These are phyloP conservation scores for Platanista minor DNA, from an alignment of 2,113 vertebrate species.

Conservation along the genomic window DNA sequence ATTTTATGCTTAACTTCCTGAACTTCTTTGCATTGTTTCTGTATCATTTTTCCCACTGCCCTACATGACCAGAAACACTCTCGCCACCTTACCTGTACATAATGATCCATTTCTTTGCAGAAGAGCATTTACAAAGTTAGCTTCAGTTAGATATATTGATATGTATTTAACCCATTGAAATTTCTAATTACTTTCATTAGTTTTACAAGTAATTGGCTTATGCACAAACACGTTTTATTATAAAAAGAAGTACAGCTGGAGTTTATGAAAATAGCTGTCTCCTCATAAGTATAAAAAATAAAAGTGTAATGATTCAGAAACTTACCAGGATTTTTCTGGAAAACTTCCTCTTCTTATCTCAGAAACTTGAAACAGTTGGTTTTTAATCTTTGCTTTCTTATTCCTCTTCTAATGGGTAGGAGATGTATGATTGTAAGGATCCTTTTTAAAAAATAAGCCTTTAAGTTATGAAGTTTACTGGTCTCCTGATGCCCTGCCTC, in stretches of 20 bases:
- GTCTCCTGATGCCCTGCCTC: background rate
- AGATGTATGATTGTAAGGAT: background rate
- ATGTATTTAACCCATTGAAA: background rate
- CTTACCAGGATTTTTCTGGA: constrained; percentile 53
- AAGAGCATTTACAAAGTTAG: background rate
- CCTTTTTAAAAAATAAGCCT: background rate
- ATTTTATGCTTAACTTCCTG: background rate
- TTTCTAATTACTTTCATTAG: background rate
- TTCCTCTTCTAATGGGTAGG: background rate
- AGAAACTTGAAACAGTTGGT: background rate
- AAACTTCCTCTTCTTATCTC: background rate
- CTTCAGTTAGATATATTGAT: background rate
- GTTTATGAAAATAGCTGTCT: background rate
- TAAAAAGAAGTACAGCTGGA: constrained; percentile 15
- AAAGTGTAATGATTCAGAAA: constrained; percentile 7
- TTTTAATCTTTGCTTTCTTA: background rate
- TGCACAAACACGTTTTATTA: background rate
- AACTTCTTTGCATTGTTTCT: background rate
- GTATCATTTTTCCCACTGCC: background rate
- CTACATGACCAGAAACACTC: background rate
- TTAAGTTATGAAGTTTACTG: background rate
- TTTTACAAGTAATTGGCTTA: background rate
- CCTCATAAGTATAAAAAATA: background rate
- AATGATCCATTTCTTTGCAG: background rate
- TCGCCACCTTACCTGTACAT: background rate